These are phyloP conservation scores for Pycnonotus jocosus DNA, from an alignment of 2,113 vertebrate genomes.

Conservation along the genomic window DNA sequence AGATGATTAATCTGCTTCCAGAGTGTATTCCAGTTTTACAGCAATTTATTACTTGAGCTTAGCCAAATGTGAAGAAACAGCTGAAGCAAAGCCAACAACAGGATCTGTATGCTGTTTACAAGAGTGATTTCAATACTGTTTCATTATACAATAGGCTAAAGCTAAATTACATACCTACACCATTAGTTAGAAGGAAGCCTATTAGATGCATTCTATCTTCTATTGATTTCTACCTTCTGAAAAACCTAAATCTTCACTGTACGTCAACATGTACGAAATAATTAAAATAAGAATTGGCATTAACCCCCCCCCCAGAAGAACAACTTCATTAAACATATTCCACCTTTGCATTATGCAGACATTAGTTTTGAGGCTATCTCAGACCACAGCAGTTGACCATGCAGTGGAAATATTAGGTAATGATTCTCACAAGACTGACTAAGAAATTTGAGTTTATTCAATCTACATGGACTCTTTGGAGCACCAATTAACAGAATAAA, in stretches of 20 bases:
- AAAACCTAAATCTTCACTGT: background rate
- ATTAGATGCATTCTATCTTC: background rate
- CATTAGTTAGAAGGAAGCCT: background rate
- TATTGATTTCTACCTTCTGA: background rate
- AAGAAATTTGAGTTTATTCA: background rate
- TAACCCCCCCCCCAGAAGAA: background rate
- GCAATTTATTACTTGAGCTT: conserved; percentile 25
- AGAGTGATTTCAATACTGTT: background rate
- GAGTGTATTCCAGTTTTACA: conserved; percentile 13
- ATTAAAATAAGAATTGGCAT: background rate
- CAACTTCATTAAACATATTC: background rate
- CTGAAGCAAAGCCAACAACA: conserved; percentile 38
- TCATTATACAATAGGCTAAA: background rate
- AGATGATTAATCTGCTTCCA: conserved; percentile 59
- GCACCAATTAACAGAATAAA: background rate
- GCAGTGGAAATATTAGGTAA: background rate
- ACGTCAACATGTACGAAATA: background rate
- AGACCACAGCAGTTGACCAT: background rate
- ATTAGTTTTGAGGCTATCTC: background rate
- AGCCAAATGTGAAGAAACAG: conserved; percentile 50
- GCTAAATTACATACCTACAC: background rate
- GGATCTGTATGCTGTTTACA: background rate
- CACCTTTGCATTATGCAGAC: background rate
- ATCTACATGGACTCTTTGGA: background rate
- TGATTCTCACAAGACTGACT: background rate